Conservation (phyloP, 2,113 vertebrate genomes). For the Thermophis baileyi region DNA sequence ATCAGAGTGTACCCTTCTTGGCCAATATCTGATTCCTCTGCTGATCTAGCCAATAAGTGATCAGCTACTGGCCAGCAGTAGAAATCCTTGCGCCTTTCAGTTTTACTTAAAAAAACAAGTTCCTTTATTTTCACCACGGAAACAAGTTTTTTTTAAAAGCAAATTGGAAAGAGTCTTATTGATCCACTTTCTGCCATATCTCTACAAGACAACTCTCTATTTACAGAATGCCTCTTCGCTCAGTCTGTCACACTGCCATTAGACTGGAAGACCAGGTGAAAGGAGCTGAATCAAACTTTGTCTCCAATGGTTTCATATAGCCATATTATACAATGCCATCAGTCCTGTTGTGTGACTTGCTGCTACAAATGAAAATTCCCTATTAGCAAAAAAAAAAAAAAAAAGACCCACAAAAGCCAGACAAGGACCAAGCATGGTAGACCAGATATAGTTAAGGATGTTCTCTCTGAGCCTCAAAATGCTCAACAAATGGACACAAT, state of each 20-base stretch:
- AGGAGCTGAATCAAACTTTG: background rate
- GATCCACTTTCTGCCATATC: background rate
- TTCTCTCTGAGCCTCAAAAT: background rate
- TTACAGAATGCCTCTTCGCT: background rate
- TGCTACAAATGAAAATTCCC: background rate
- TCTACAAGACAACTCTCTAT: background rate
- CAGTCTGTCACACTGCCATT: background rate
- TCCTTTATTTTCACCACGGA: background rate
- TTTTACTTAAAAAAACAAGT: background rate
- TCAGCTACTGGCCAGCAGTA: background rate
- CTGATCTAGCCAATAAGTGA: background rate
- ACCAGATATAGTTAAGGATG: background rate
- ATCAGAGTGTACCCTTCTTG: background rate
- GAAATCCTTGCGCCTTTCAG: background rate
- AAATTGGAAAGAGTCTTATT: background rate
- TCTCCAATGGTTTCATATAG: background rate
- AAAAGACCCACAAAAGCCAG: too few relatives aligned
- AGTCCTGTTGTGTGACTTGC: background rate
- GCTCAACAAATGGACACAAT: background rate
- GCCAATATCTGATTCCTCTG: background rate
- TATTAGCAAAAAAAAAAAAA: too few relatives aligned
- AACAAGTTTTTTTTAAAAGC: background rate
- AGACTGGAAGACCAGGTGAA: background rate
- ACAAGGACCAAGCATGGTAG: background rate
- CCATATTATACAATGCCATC: background rate